phyloP scores from a whole-genome alignment of 2,888 invertebrate species.

The Hemithea aestivaria region DNA sequence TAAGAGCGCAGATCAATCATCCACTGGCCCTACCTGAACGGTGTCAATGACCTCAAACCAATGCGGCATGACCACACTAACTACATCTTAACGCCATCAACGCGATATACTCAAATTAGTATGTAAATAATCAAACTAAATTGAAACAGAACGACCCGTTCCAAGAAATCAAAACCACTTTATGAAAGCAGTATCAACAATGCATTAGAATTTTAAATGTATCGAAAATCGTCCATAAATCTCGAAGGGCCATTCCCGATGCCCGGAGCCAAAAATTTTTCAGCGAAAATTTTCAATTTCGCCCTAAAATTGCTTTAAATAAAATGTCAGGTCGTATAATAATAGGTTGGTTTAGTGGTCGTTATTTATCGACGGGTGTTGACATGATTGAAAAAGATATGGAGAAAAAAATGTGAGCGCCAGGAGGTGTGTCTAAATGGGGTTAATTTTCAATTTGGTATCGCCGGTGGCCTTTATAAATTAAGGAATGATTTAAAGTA shows the following conservation, averaged over 20 bases:
- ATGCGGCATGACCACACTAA: constrained; percentile 63
- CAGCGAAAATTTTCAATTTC: constrained; percentile 65
- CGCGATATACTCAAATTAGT: constrained; percentile 45
- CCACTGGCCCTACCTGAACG: constrained; percentile 69
- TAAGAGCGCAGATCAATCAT: constrained; percentile 77
- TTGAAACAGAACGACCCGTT: constrained; percentile 29
- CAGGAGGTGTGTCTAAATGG: constrained; percentile 68
- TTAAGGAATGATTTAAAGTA: constrained; percentile 57
- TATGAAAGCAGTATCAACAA: constrained; percentile 35
- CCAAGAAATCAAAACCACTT: constrained; percentile 33
- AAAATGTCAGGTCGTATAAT: constrained; percentile 73
- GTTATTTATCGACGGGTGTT: constrained; percentile 72
- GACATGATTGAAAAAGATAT: constrained; percentile 62
- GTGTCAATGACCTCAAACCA: constrained; percentile 63
- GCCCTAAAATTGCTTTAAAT: constrained; percentile 60
- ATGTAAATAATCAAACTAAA: constrained; percentile 42
- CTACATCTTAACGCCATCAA: constrained; percentile 53
- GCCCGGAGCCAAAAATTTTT: constrained; percentile 63
- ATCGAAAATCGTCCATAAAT: constrained; percentile 58
- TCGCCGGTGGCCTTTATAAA: constrained; percentile 70
- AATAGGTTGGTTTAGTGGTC: constrained; percentile 68
- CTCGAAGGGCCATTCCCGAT: constrained; percentile 55
- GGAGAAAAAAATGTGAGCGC: constrained; percentile 52
- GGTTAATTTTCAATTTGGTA: constrained; percentile 75
- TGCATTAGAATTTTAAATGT: constrained; percentile 51